Evolutionary conservation across 2,888 invertebrate species (phyloP).

Genomic region (Tholera decimalis): DNA sequence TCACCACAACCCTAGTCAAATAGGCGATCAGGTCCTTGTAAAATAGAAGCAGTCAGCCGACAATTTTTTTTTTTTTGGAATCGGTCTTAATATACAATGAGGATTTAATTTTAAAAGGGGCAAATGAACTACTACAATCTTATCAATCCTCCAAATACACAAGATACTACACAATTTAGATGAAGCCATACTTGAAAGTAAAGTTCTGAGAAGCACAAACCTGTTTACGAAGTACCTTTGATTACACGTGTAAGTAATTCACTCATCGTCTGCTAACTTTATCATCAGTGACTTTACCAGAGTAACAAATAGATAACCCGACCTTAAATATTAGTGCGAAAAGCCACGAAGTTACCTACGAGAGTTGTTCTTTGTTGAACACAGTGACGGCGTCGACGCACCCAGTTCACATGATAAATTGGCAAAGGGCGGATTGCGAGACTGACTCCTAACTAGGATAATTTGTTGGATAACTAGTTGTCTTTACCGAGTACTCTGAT

Average conservation of each 20-base stretch:
- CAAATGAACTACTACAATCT: background rate
- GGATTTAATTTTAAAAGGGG: background rate
- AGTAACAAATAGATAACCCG: conserved; percentile 30
- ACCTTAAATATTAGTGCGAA: conserved; percentile 17
- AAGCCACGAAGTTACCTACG: conserved; percentile 39
- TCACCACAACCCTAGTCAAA: too few relatives aligned
- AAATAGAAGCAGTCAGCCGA: too few relatives aligned
- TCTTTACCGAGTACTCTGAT: conserved; percentile 64
- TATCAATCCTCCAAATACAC: background rate
- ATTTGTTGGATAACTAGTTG: conserved; percentile 72
- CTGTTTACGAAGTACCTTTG: conserved; percentile 12
- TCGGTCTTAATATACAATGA: too few relatives aligned
- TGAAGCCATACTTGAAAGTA: conserved; percentile 19
- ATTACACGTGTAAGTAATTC: conserved; percentile 25
- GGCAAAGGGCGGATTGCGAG: conserved; percentile 70
- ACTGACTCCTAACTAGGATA: conserved; percentile 73
- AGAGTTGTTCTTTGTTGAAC: conserved; percentile 44
- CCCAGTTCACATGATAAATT: conserved; percentile 68
- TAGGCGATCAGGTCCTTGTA: too few relatives aligned
- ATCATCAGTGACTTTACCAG: conserved; percentile 32
- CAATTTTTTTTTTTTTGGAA: too few relatives aligned
- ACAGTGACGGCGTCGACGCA: conserved; percentile 56
- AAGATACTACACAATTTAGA: conserved; percentile 11
- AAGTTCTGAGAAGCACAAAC: conserved; percentile 26
- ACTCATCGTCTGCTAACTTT: conserved; percentile 34